Conservation (phyloP, 1,140 invertebrate species). For the Eupristina koningsbergeri region DNA sequence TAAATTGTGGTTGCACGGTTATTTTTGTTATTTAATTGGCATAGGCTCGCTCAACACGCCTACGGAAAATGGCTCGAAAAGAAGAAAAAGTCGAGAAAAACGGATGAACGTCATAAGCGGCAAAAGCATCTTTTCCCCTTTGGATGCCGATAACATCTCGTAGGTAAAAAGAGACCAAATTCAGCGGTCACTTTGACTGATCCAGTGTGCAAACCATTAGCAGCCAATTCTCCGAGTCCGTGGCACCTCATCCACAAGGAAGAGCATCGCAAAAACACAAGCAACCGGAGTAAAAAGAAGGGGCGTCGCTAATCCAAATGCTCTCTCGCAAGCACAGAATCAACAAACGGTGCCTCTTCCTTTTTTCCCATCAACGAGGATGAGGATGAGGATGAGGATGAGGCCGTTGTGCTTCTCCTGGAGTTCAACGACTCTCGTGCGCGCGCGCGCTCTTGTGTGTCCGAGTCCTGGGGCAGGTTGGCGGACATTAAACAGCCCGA, state of each 20-base stretch:
- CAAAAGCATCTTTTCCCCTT: not conserved
- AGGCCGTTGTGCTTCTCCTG: not conserved
- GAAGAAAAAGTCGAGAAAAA: not conserved
- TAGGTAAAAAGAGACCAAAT: not conserved
- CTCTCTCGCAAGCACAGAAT: not conserved
- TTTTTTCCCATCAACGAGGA: slow-evolving; percentile 31
- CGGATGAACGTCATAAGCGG: not conserved
- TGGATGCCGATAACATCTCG: not conserved
- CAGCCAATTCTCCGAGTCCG: not conserved
- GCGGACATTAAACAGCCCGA: slow-evolving; percentile 50
- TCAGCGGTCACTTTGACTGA: not conserved
- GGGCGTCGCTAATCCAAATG: not conserved
- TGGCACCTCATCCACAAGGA: not conserved
- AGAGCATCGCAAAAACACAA: not conserved
- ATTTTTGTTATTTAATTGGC: not conserved
- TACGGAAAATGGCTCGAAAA: no score
- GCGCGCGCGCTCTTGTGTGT: not conserved
- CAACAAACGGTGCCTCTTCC: not conserved
- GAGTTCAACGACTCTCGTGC: slow-evolving; percentile 56
- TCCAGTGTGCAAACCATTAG: not conserved
- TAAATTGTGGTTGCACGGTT: not conserved
- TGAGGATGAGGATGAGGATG: not conserved
- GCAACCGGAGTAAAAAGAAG: not conserved
- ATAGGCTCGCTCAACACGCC: no score
- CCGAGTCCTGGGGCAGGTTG: slow-evolving; percentile 29